These are phyloP conservation scores for Epistrophella euchroma DNA, from an alignment of 2,888 invertebrate genomes.

Conservation along the genomic window DNA sequence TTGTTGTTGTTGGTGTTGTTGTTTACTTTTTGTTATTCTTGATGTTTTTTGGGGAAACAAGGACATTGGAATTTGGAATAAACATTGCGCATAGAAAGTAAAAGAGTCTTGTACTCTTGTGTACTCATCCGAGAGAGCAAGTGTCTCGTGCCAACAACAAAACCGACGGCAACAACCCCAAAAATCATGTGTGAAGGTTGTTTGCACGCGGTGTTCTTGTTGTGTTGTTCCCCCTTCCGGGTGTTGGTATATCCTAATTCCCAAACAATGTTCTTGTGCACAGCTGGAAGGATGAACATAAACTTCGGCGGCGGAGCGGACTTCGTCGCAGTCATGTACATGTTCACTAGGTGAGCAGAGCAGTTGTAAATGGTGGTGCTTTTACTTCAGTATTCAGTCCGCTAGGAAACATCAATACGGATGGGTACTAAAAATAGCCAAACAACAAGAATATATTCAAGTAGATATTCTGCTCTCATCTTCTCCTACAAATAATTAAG, in stretches of 20 bases:
- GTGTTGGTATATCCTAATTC: slow-evolving; percentile 37
- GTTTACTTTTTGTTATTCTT: slow-evolving; percentile 6
- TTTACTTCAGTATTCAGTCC: slow-evolving; percentile 68
- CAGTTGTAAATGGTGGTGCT: slow-evolving; percentile 42
- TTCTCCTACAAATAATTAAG: slow-evolving; percentile 19
- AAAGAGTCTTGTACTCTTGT: slow-evolving; percentile 36
- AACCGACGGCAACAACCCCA: slow-evolving; percentile 55
- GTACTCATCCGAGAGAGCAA: slow-evolving; percentile 47
- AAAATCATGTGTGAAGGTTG: slow-evolving; percentile 67
- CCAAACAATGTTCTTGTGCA: slow-evolving; percentile 46
- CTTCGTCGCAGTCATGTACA: slow-evolving; percentile 31
- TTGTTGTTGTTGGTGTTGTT: slow-evolving; percentile 1
- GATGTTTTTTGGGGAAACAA: slow-evolving; percentile 51
- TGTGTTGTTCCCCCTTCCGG: slow-evolving; percentile 50
- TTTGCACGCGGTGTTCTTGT: slow-evolving; percentile 58
- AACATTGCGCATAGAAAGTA: slow-evolving; percentile 62
- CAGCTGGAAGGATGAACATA: slow-evolving; percentile 70
- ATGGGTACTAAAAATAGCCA: slow-evolving; percentile 71
- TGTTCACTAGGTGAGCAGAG: slow-evolving; percentile 54
- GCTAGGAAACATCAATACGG: slow-evolving; percentile 56
- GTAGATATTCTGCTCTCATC: slow-evolving; percentile 24
- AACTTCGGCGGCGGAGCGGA: neutral
- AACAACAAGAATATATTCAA: slow-evolving; percentile 19
- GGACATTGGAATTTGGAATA: slow-evolving; percentile 64
- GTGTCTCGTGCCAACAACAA: slow-evolving; percentile 52